Evolutionary conservation across 92 coral and sea anemone genomes (phyloP).

Genomic region (Hydrozoanthus gracilis): DNA sequence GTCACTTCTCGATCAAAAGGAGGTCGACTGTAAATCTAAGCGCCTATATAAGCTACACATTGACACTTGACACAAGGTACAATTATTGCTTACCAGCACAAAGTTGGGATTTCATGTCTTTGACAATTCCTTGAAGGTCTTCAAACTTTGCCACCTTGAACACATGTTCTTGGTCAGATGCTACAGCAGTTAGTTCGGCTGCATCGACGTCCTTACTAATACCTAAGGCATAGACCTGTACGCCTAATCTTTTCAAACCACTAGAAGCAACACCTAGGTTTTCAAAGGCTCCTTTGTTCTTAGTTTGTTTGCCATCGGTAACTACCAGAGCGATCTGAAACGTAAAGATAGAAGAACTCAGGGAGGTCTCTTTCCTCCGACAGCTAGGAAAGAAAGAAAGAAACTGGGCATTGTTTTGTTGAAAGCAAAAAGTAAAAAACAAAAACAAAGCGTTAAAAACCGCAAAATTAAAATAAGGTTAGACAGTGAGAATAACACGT

Average conservation of each 20-base stretch:
- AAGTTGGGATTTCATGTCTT: conserved; percentile 1
- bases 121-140: conserved; percentile 32
- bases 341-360: not conserved
- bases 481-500: too few species aligned
- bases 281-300: conserved; percentile 36
- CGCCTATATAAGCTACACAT: conserved; percentile 16
- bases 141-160: conserved; percentile 13
- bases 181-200: not conserved
- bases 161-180: conserved; percentile 14
- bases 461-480: too few species aligned
- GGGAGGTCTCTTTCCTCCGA: too few species aligned
- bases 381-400: too few species aligned
- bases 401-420: too few species aligned
- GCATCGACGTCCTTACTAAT: conserved; percentile 12
- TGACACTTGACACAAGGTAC: not conserved
- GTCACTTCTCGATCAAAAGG: too few species aligned
- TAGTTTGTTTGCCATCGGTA: conserved; percentile 40
- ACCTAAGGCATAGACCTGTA: conserved; percentile 23
- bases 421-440: too few species aligned
- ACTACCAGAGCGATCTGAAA: conserved; percentile 36
- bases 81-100: conserved; percentile 16
- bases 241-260: conserved; percentile 17
- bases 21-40: too few species aligned
- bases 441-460: too few species aligned
- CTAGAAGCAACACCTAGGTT: conserved; percentile 7